Conservation (phyloP, 2,113 vertebrate species). For the Oreotragus oreotragus region DNA sequence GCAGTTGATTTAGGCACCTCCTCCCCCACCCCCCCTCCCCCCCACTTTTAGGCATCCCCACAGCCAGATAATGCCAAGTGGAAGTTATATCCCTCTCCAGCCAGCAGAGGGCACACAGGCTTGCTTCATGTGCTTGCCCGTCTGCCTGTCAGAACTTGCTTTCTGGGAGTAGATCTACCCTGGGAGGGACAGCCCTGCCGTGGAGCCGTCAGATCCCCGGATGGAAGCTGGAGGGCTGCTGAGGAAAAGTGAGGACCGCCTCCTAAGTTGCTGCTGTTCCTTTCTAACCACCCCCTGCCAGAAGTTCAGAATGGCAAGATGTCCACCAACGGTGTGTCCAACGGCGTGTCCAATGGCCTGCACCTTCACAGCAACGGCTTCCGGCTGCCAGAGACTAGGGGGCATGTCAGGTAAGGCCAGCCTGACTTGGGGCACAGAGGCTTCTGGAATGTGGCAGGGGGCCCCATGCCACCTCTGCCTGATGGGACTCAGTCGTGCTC, state of each 20-base stretch:
- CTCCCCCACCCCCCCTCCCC: too few relatives aligned
- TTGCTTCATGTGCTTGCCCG: background rate
- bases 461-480: background rate
- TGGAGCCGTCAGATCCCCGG: background rate
- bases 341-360: constrained; percentile 90
- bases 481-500: background rate
- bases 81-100: background rate
- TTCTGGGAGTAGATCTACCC: constrained; percentile 18
- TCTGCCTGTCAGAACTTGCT: background rate
- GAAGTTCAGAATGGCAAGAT: constrained; percentile 96
- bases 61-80: background rate
- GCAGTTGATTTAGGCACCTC: background rate
- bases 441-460: background rate
- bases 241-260: background rate
- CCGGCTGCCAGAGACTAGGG: constrained; percentile 82
- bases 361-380: constrained; percentile 91
- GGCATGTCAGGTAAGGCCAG: constrained; percentile 80
- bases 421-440: background rate
- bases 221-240: background rate
- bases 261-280: constrained; percentile 9
- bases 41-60: background rate
- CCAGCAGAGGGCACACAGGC: constrained; percentile 60
- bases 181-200: background rate
- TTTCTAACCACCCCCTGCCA: constrained; percentile 64
- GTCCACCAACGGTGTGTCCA: constrained; percentile 84